Percentiles rank a stretch among this genome's conserved stretches.
phyloP scores from a whole-genome alignment of 2,113 vertebrate genomes.

The Chaenocephalus aceratus region DNA sequence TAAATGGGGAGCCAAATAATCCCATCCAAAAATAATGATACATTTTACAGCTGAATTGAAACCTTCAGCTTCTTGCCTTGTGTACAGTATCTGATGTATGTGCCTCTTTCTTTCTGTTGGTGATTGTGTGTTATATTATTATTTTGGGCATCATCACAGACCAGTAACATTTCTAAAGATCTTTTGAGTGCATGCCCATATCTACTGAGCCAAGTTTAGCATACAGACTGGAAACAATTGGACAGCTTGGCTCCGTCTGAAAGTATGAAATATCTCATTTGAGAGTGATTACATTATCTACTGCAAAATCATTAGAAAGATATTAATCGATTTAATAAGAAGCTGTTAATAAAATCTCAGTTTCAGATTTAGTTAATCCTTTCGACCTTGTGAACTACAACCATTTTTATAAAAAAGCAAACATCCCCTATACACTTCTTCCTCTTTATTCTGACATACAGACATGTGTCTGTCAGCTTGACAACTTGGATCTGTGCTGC shows the following conservation, averaged over 20 bases:
- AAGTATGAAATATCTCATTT: not conserved
- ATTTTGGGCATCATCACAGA: not conserved
- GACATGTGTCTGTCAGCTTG: conserved; percentile 56
- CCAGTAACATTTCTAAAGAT: not conserved
- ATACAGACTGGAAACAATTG: not conserved
- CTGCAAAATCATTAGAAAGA: not conserved
- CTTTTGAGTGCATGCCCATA: not conserved
- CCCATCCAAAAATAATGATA: not conserved
- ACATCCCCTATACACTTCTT: not conserved
- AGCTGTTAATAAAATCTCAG: not conserved
- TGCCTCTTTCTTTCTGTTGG: not conserved
- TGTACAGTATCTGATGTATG: not conserved
- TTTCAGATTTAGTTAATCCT: not conserved
- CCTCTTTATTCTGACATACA: not conserved
- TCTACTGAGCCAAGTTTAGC: not conserved
- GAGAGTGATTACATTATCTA: not conserved
- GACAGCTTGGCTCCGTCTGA: not conserved
- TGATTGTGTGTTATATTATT: not conserved
- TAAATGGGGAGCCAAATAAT: not conserved
- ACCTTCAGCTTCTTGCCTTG: not conserved
- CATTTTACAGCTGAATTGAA: conserved; percentile 1
- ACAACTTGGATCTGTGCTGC: conserved; percentile 34
- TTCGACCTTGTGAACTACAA: conserved; percentile 6
- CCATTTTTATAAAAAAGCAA: not conserved
- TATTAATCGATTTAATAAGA: not conserved